A percentile compares a stretch with the other conserved stretches of the same genome.
phyloP scores from a whole-genome alignment of 1,140 invertebrate genomes.

The Stegodyphus mimosarum region DNA sequence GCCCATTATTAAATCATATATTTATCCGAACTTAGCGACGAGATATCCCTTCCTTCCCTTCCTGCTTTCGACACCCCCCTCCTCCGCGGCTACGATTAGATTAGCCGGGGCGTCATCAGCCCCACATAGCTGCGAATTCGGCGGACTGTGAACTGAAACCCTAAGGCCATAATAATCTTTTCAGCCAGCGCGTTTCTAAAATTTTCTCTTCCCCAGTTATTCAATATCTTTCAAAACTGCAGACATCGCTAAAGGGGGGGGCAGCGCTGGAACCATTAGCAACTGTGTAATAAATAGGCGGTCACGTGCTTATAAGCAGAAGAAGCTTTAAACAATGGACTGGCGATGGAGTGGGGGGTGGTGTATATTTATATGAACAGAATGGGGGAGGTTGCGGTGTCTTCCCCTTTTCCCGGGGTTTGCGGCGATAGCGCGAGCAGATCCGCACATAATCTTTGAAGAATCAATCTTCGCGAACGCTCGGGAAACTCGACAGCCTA shows the following conservation, averaged over 20 bases:
- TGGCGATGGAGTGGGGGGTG: constrained; percentile 4
- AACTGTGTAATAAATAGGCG: constrained; percentile 50
- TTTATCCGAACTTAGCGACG: constrained; percentile 18
- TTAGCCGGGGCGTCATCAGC: constrained; percentile 14
- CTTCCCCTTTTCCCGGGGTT: background rate
- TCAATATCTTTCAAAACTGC: constrained; percentile 25
- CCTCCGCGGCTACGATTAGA: constrained; percentile 14
- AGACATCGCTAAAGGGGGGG: background rate
- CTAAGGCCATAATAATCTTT: constrained; percentile 48
- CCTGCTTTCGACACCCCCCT: no score
- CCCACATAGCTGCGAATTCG: constrained; percentile 15
- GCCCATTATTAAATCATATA: constrained; percentile 53
- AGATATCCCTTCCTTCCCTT: background rate
- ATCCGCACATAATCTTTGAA: constrained; percentile 50
- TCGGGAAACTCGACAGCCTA: constrained; percentile 37
- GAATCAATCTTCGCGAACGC: constrained; percentile 53
- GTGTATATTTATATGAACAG: no score
- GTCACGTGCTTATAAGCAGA: constrained; percentile 18
- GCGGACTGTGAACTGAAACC: constrained; percentile 19
- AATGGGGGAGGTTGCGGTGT: no score
- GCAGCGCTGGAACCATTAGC: constrained; percentile 27
- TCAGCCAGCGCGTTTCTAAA: constrained; percentile 24
- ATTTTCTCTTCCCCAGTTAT: constrained; percentile 16
- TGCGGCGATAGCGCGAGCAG: constrained; percentile 12
- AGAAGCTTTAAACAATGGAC: constrained; percentile 52